Evolutionary conservation across 2,888 invertebrate species (phyloP).

Genomic region (Synanthedon vespiformis): DNA sequence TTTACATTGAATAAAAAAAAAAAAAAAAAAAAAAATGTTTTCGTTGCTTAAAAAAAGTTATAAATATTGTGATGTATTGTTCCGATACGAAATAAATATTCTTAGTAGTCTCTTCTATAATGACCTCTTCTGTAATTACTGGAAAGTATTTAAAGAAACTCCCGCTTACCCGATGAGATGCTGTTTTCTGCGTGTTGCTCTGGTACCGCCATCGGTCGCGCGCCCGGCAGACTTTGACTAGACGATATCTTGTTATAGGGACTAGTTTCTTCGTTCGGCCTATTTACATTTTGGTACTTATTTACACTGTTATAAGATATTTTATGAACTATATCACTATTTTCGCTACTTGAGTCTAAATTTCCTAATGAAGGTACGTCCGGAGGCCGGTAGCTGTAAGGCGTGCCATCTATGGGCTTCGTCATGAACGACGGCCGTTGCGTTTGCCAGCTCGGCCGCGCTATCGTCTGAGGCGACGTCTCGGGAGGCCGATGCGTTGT

Average conservation of each 20-base stretch:
- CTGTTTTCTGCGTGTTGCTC: slow-evolving; percentile 62
- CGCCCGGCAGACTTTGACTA: slow-evolving; percentile 65
- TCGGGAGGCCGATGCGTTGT: slow-evolving; percentile 31
- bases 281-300: slow-evolving; percentile 70
- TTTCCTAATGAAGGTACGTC: slow-evolving; percentile 58
- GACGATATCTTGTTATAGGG: slow-evolving; percentile 69
- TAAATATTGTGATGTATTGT: no score
- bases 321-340: slow-evolving; percentile 70
- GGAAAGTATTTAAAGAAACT: slow-evolving; percentile 1
- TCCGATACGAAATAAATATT: no score
- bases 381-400: slow-evolving; percentile 57
- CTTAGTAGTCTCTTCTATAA: slow-evolving; percentile 4
- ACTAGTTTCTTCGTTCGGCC: slow-evolving; percentile 65
- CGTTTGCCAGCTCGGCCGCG: slow-evolving; percentile 49
- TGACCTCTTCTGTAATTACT: slow-evolving; percentile 15
- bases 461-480: slow-evolving; percentile 38
- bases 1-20: no score
- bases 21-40: no score
- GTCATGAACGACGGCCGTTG: slow-evolving; percentile 65
- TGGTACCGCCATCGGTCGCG: slow-evolving; percentile 62
- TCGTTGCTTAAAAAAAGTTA: no score
- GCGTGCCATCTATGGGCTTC: slow-evolving; percentile 65
- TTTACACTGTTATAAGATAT: slow-evolving; percentile 67
- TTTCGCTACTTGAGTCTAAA: slow-evolving; percentile 63
- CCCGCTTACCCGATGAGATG: slow-evolving; percentile 50